These are phyloP conservation scores for Sebastes oblongus DNA, from an alignment of 2,797 vertebrate genomes.

Conservation along the genomic window DNA sequence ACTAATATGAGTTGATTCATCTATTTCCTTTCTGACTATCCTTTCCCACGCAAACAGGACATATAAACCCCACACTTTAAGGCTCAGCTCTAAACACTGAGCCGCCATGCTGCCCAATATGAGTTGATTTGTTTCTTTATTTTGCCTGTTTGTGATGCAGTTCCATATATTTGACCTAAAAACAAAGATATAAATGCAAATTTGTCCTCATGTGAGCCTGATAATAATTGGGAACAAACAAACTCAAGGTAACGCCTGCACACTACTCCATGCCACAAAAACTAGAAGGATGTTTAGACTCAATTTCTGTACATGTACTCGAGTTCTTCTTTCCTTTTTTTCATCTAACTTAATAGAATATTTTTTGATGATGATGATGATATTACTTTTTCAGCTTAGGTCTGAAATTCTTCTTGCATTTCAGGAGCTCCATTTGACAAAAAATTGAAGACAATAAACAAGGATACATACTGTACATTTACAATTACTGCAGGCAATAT, in stretches of 20 bases:
- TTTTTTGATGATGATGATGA: no score
- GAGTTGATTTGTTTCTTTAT: constrained; percentile 5
- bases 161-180: constrained; percentile 20
- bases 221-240: constrained; percentile 29
- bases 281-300: no score
- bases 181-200: constrained; percentile 29
- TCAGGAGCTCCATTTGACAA: no score
- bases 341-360: no score
- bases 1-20: background rate
- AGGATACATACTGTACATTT: no score
- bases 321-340: no score
- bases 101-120: background rate
- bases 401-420: no score
- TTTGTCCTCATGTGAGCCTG: background rate
- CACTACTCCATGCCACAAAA: no score
- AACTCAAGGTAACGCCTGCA: background rate
- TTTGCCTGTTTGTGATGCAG: background rate
- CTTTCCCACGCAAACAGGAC: background rate
- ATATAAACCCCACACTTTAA: background rate
- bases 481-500: no score
- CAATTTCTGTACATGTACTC: no score
- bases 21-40: background rate
- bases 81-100: background rate
- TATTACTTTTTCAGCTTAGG: no score
- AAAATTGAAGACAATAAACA: no score